These are phyloP conservation scores for Prorops nasuta DNA, from an alignment of 1,140 invertebrate species.

Conservation along the genomic window DNA sequence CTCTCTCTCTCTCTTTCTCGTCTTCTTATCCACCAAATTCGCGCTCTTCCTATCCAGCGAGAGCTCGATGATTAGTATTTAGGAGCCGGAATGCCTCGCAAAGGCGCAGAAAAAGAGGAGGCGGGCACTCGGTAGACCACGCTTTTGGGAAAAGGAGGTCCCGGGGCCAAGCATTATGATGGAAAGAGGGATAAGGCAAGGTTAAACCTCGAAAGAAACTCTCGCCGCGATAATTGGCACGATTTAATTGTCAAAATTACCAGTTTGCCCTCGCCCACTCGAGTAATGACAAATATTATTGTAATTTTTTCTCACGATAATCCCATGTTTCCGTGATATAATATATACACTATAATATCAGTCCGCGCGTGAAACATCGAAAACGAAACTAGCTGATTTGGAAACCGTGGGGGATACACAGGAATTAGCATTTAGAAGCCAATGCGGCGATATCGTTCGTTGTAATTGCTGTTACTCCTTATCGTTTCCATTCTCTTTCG, in stretches of 20 bases:
- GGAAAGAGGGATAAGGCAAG: not conserved
- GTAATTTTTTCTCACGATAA: too few species aligned
- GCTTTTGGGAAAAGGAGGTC: not conserved
- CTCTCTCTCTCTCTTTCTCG: conserved; percentile 23
- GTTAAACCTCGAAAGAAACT: conserved; percentile 1
- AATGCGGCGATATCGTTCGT: too few species aligned
- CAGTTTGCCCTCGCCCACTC: not conserved
- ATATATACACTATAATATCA: too few species aligned
- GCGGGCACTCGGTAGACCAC: not conserved
- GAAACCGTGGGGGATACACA: too few species aligned
- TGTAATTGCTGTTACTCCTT: too few species aligned
- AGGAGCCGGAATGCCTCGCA: conserved; percentile 9
- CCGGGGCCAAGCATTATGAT: not conserved
- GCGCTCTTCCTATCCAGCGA: not conserved
- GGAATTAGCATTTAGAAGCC: too few species aligned
- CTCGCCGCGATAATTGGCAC: conserved; percentile 26
- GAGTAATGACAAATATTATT: too few species aligned
- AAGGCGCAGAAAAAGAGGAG: not conserved
- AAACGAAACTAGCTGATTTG: too few species aligned
- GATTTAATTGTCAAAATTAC: conserved; percentile 29
- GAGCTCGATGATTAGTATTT: conserved; percentile 36
- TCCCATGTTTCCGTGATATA: too few species aligned
- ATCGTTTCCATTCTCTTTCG: too few species aligned
- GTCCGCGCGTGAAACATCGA: too few species aligned
- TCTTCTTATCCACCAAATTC: conserved; percentile 16